phyloP scores from a whole-genome alignment of 2,888 invertebrate genomes.

The Tipula helvola region DNA sequence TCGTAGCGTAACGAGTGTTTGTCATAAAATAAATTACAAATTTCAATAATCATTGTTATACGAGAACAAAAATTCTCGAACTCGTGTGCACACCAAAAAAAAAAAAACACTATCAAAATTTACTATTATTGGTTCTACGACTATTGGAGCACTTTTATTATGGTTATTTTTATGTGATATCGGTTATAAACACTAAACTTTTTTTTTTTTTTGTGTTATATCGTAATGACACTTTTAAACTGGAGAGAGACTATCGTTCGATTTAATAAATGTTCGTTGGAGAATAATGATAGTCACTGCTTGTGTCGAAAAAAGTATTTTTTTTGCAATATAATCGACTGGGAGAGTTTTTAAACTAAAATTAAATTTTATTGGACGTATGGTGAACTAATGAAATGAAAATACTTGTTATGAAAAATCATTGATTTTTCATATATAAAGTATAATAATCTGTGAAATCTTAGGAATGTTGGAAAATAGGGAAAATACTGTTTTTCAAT shows the following conservation, averaged over 20 bases:
- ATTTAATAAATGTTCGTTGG: not conserved
- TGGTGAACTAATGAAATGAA: not conserved
- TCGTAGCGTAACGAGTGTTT: not conserved
- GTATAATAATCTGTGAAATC: not conserved
- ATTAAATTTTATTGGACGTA: not conserved
- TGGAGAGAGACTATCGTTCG: not conserved
- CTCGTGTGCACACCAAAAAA: not conserved
- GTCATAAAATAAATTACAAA: not conserved
- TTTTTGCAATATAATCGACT: not conserved
- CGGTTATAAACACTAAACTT: not conserved
- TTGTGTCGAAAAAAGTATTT: not conserved
- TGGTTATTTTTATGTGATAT: not conserved
- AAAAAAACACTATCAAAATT: not conserved
- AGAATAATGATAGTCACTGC: not conserved
- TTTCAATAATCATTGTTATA: not conserved
- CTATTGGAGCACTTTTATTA: not conserved
- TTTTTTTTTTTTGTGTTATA: not conserved
- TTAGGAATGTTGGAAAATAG: not conserved
- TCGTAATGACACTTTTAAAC: not conserved
- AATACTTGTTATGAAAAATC: not conserved
- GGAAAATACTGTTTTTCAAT: no score
- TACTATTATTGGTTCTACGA: not conserved
- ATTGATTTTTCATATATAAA: not conserved
- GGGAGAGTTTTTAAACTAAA: not conserved
- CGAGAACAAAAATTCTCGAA: not conserved